Base-by-base conservation (phyloP, 2,888 invertebrate species). In the Diabrotica balteata region DNA sequence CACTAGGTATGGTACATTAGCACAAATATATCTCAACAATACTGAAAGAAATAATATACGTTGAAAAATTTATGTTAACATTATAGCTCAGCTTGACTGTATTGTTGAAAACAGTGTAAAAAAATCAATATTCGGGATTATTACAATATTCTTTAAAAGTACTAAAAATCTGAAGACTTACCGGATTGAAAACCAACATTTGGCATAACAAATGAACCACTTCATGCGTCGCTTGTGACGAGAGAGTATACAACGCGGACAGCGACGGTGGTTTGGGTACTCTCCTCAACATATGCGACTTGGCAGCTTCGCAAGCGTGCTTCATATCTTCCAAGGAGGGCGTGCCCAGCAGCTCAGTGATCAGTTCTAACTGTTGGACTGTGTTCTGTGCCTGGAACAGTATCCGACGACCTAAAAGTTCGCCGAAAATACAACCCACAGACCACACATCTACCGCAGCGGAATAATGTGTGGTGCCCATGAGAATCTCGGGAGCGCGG, bases 361-460 rank as follows among this genome's bases (percentile, higher is more conserved):
- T 99, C 81, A 98, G 86, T 86, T 99, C 98, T 88, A 99, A 86
- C 92, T 97, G 89, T 85, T 97, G 97, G 73, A 98, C 95, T 17
- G 98, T 98, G 85, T 94, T 97, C 85, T 97, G 96, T 52, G 98
- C 98, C 78, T 98, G 98, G 87, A 99, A 99, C 75, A 99, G 89
- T 78, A 99, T 99, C 78, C 98, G 88, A 73, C 98, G 88, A 67
- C 97, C 96, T 59, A 99, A 89, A 69, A 99, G 89, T 84, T 99
- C 99, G 50, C 98, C 98, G 83, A 99, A 98, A 84, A 99, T 99
- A 86, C 99, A 99, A 57, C 99, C 99, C 55, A 99, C 98, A 53
- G 97, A 97, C 99, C 99, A 99, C 63, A 99, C 96, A 84, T 99
- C 99, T 55, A 99, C 96, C 6, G 97, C 96, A 8, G 94, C 94